phyloP scores from a whole-genome alignment of 2,113 vertebrate species.

The Rhagologus leucostigma region DNA sequence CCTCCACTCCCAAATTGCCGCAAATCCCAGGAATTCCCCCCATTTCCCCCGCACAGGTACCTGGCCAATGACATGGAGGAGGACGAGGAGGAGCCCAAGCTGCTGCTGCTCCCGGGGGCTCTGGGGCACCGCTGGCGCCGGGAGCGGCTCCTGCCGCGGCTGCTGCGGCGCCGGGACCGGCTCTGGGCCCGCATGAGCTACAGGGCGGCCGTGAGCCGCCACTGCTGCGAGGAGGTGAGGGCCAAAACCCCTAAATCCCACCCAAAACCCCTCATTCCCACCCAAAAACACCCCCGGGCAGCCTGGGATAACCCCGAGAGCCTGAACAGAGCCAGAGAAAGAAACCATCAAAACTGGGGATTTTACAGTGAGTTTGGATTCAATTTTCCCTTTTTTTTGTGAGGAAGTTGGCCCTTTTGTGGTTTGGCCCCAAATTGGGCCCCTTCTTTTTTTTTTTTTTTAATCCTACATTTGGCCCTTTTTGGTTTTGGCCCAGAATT shows the following conservation, averaged over 20 bases:
- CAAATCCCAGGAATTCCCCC: neutral
- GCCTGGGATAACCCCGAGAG: neutral
- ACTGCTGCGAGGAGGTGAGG: constrained; percentile 65
- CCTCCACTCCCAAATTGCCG: neutral
- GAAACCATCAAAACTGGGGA: rapidly evolving
- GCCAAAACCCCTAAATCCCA: rapidly evolving
- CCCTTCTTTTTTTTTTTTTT: too few species aligned
- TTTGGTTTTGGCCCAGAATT: neutral
- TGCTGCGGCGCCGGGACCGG: constrained; percentile 38
- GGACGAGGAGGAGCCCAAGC: constrained; percentile 64
- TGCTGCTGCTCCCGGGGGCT: constrained; percentile 64
- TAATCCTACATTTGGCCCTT: neutral
- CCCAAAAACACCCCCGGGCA: rapidly evolving
- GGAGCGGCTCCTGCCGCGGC: neutral
- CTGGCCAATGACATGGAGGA: constrained; percentile 74
- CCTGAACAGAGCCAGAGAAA: rapidly evolving
- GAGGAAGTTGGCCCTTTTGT: neutral
- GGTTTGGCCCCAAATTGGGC: neutral
- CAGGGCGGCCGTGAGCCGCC: constrained; percentile 42
- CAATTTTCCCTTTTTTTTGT: neutral
- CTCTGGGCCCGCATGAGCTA: constrained; percentile 67
- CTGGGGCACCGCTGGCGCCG: constrained; percentile 35
- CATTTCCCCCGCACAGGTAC: neutral
- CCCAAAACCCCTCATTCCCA: neutral
- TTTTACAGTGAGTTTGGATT: rapidly evolving